These are phyloP conservation scores for Cheilosia pagana DNA, from an alignment of 2,888 invertebrate species.

Conservation along the genomic window DNA sequence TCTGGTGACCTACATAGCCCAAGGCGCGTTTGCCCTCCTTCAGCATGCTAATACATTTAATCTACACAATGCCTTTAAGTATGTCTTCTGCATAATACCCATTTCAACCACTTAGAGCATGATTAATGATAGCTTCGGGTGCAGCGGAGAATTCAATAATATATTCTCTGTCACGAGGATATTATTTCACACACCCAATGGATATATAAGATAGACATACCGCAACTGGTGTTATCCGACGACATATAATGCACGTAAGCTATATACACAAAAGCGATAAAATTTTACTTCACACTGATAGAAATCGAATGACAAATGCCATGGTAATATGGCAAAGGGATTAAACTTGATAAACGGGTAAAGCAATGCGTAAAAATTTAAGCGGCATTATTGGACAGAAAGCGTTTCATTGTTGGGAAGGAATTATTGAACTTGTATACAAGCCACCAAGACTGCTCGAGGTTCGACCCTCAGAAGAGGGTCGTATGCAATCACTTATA, in stretches of 20 bases:
- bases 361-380: background rate
- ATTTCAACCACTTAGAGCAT: constrained; percentile 29
- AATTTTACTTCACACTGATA: background rate
- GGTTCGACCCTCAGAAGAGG: background rate
- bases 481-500: background rate
- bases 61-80: background rate
- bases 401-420: background rate
- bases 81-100: constrained; percentile 1
- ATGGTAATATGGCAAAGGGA: background rate
- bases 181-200: constrained; percentile 12
- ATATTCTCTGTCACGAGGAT: constrained; percentile 37
- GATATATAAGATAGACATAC: background rate
- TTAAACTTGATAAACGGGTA: constrained; percentile 1
- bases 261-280: background rate
- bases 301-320: background rate
- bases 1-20: background rate
- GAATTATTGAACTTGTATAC: background rate
- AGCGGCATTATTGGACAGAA: background rate
- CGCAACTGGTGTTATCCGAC: constrained; percentile 20
- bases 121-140: constrained; percentile 37
- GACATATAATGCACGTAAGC: background rate
- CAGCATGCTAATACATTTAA: background rate
- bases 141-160: constrained; percentile 38
- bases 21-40: background rate
- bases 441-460: no score